A percentile compares a stretch with the other conserved stretches of the same genome.
These are phyloP conservation scores for Percopsis transmontana DNA, from an alignment of 2,113 vertebrate species.

Conservation along the genomic window DNA sequence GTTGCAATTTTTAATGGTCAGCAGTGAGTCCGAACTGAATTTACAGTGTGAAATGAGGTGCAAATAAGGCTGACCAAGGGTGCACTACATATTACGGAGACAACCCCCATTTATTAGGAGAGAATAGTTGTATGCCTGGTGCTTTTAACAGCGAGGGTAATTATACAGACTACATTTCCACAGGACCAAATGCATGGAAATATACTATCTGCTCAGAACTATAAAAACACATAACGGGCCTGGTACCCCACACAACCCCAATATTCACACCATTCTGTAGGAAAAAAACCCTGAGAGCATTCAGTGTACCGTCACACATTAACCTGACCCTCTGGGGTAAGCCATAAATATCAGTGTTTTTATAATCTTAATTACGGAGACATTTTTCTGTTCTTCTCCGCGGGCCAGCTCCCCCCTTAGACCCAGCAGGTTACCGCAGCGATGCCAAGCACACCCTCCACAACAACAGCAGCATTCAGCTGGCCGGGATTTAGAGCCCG, in stretches of 20 bases:
- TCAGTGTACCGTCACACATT: constrained; percentile 23
- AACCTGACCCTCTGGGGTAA: constrained; percentile 16
- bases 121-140: constrained; percentile 24
- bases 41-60: constrained; percentile 44
- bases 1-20: constrained; percentile 48
- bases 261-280: constrained; percentile 15
- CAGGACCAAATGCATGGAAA: constrained; percentile 4
- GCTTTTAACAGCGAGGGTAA: constrained; percentile 19
- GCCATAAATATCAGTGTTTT: constrained; percentile 60
- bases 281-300: constrained; percentile 26
- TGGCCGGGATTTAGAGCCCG: constrained; percentile 60
- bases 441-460: constrained; percentile 61
- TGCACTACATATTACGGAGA: constrained; percentile 19
- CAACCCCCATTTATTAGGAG: constrained; percentile 13
- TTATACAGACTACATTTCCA: constrained; percentile 7
- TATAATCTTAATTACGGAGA: constrained; percentile 61
- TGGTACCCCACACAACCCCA: constrained; percentile 31
- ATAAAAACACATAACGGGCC: neutral
- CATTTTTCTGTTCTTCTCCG: constrained; percentile 51
- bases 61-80: constrained; percentile 23
- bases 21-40: constrained; percentile 33
- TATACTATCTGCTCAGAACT: neutral
- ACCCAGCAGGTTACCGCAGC: constrained; percentile 58
- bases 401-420: constrained; percentile 56
- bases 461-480: constrained; percentile 70